A percentile compares a stretch with the other conserved stretches of the same genome.
These are phyloP conservation scores for Xylocampa areola DNA, from an alignment of 2,888 invertebrate species.

Conservation along the genomic window DNA sequence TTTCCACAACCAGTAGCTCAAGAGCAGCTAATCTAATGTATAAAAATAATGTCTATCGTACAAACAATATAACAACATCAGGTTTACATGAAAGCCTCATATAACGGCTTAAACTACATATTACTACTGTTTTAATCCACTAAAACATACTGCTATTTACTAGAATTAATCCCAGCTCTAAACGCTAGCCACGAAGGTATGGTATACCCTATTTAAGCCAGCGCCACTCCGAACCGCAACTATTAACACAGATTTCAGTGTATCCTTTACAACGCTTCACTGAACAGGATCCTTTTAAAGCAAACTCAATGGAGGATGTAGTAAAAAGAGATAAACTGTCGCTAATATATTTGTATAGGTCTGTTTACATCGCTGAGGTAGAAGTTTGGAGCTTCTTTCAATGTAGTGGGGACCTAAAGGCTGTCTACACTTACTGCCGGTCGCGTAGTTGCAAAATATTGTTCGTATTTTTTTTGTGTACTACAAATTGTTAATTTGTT, in stretches of 20 bases:
- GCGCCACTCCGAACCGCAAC: conserved; percentile 13
- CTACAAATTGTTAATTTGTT: background rate
- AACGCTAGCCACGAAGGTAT: conserved; percentile 23
- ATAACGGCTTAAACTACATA: too few species aligned
- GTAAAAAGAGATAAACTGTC: conserved; percentile 54
- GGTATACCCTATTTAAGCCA: conserved; percentile 32
- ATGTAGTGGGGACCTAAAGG: conserved; percentile 25
- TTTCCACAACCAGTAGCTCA: too few species aligned
- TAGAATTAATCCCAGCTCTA: conserved; percentile 32
- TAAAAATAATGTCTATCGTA: too few species aligned
- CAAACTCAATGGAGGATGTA: conserved; percentile 43
- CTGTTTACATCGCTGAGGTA: conserved; percentile 46
- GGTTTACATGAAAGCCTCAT: too few species aligned
- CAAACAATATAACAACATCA: too few species aligned
- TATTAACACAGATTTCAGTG: conserved; percentile 51
- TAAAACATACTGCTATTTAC: conserved; percentile 10
- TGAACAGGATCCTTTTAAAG: conserved; percentile 47
- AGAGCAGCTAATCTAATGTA: too few species aligned
- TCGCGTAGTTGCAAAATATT: conserved; percentile 41
- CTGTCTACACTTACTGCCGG: conserved; percentile 53
- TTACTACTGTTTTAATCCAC: conserved; percentile 1
- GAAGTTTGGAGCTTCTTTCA: conserved; percentile 42
- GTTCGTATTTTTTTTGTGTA: background rate
- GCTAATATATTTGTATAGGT: conserved; percentile 55
- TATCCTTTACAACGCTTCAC: conserved; percentile 40